Evolutionary conservation across 2,113 vertebrate genomes (phyloP).

Genomic region (Saccopteryx bilineata): DNA sequence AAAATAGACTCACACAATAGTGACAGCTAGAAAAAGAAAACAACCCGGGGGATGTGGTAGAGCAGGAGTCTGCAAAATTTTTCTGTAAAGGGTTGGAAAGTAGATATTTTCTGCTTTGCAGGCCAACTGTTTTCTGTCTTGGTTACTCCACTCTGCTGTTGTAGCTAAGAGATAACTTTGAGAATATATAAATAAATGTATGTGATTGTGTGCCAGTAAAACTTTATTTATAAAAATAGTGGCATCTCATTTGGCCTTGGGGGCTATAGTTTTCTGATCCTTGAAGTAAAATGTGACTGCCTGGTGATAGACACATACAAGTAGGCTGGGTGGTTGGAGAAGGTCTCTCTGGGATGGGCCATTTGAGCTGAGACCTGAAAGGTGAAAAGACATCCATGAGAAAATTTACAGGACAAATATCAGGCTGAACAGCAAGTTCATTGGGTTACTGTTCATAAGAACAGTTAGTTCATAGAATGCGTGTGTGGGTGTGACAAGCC

Average conservation of each 20-base stretch:
- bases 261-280: background rate
- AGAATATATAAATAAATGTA: background rate
- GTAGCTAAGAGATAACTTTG: background rate
- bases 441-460: background rate
- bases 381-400: background rate
- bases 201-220: background rate
- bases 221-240: constrained; percentile 42
- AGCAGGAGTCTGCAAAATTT: background rate
- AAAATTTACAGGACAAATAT: background rate
- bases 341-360: background rate
- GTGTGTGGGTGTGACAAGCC: background rate
- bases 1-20: background rate
- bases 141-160: background rate
- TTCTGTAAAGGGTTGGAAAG: background rate
- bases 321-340: background rate
- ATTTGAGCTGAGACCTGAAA: background rate
- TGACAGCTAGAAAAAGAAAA: background rate
- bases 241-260: background rate
- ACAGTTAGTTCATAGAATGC: background rate
- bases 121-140: background rate
- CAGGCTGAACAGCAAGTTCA: background rate
- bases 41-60: background rate
- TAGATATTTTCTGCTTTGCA: background rate
- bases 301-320: background rate
- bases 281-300: background rate